Conservation (phyloP, 2,797 vertebrate genomes). For the Crocidura indochinensis region DNA sequence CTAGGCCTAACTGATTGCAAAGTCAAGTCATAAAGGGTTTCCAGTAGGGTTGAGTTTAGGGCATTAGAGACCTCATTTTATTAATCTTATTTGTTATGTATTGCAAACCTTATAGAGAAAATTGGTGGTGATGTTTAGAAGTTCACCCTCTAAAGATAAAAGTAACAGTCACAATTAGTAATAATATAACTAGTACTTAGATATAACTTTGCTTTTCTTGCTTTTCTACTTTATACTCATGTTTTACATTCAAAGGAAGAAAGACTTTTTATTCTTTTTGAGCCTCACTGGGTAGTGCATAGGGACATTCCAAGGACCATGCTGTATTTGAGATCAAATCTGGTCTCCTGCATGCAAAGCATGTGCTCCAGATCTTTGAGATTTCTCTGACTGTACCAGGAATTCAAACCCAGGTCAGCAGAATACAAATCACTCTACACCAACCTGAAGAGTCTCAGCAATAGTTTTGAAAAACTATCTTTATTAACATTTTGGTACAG, state of each 20-base stretch:
- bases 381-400: too few relatives aligned
- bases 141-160: constrained; percentile 47
- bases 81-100: neutral
- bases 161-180: constrained; percentile 36
- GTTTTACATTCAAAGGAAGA: constrained; percentile 56
- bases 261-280: neutral
- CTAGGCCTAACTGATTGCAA: constrained; percentile 17
- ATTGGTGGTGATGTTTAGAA: neutral
- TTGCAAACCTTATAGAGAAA: constrained; percentile 48
- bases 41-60: neutral
- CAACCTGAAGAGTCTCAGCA: too few relatives aligned
- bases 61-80: constrained; percentile 26
- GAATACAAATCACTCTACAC: too few relatives aligned
- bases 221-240: constrained; percentile 28
- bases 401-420: too few relatives aligned
- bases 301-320: too few relatives aligned
- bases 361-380: too few relatives aligned
- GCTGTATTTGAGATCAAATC: too few relatives aligned
- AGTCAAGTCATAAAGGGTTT: neutral
- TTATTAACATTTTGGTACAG: neutral
- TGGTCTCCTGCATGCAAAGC: too few relatives aligned
- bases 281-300: too few relatives aligned
- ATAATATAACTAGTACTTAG: neutral
- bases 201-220: neutral
- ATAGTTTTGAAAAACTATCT: constrained; percentile 10